phyloP scores from a whole-genome alignment of 1,140 invertebrate species.

The Zaprionus taronus region DNA sequence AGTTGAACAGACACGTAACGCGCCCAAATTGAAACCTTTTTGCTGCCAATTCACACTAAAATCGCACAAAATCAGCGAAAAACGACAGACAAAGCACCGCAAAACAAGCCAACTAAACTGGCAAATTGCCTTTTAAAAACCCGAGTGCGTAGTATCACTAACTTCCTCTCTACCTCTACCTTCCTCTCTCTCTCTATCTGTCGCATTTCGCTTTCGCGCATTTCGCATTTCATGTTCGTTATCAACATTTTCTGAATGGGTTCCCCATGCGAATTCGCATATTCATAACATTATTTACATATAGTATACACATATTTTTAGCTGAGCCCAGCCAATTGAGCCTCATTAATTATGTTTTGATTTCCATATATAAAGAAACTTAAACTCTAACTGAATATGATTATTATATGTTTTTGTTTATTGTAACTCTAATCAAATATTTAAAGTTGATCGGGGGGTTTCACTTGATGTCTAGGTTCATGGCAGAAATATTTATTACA shows the following conservation, averaged over 20 bases:
- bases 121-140: slow-evolving; percentile 50
- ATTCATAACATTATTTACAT: slow-evolving; percentile 14
- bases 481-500: not conserved
- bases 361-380: not conserved
- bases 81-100: slow-evolving; percentile 1
- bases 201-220: not conserved
- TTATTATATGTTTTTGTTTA: not conserved
- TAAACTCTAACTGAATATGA: not conserved
- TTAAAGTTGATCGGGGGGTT: not conserved
- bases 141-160: not conserved
- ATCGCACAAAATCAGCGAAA: slow-evolving; percentile 37
- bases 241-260: slow-evolving; percentile 22
- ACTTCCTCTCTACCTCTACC: too few species aligned
- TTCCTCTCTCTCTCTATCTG: not conserved
- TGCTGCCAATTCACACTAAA: slow-evolving; percentile 42
- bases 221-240: slow-evolving; percentile 17
- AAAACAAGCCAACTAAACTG: slow-evolving; percentile 18
- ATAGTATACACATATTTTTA: slow-evolving; percentile 26
- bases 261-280: slow-evolving; percentile 24
- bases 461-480: not conserved
- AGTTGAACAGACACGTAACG: not conserved
- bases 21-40: slow-evolving; percentile 30
- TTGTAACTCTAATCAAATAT: slow-evolving; percentile 9
- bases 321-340: slow-evolving; percentile 17
- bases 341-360: slow-evolving; percentile 1